Base-by-base conservation (phyloP, 2,888 invertebrate species). In the Fragum fragum region DNA sequence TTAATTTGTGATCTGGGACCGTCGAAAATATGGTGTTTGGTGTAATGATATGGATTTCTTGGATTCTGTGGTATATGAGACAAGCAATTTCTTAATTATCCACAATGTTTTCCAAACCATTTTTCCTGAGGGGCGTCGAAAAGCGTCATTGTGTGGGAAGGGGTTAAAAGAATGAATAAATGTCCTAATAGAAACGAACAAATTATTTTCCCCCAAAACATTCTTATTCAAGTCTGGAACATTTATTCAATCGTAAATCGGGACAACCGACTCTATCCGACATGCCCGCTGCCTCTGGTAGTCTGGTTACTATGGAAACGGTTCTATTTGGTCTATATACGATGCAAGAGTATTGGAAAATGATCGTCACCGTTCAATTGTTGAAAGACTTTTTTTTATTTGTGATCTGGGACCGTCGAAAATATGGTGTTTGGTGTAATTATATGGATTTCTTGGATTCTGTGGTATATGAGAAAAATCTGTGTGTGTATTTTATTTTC, bases 261-360 rank as follows among this genome's bases (percentile, higher is more conserved):
- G 47, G 47, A 9, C 47, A 16, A 47, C n/a, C 14, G 3, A 16
- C 47, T 57, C 57, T 57, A 14, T 57, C 57, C 16, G 28, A 28
- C 23, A 57, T 26, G 57, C 57, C 28, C 28, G 16, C 28, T 23
- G 2, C 21, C 23, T 23, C 57, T 28, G 16, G 28, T 14, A 57
- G 57, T 57, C 57, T 57, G 26, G 57, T 57, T 57, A 18, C 57
- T 57, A 57, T 57, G 28, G 57, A 57, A 57, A 57, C 57, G 26
- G 26, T 28, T 57, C 57, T 57, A 57, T 57, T 57, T 57, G 26
- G 57, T 57, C 28, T 28, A 57, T 26, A 57, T 23, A 57, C 57
- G 47, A 47, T 47, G 47, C 47, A 47, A 14, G 14, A n/a, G n/a
- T 47, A 47, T 47, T 47, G 47, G 47, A 47, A 47, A 47, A 47